Evolutionary conservation across 2,797 vertebrate species (phyloP).

Genomic region (Gastrophryne carolinensis): DNA sequence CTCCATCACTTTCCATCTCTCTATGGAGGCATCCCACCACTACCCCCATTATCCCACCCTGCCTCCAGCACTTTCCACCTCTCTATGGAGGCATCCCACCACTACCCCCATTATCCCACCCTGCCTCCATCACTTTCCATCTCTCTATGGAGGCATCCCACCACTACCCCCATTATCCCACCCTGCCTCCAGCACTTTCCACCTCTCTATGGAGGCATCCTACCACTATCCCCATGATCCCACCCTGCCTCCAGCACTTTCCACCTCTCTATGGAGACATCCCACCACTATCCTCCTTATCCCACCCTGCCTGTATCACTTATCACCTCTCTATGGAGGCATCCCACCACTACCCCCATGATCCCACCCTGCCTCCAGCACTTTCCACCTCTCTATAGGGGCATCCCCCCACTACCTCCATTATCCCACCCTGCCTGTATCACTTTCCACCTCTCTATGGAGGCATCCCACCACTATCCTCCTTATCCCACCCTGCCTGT

Average conservation of each 20-base stretch:
- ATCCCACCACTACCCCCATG: no score
- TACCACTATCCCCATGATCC: no score
- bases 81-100: neutral
- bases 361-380: neutral
- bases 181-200: no score
- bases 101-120: neutral
- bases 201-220: no score
- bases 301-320: neutral
- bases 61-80: neutral
- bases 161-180: no score
- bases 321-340: neutral
- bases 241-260: no score
- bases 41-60: neutral
- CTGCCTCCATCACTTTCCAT: neutral
- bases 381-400: neutral
- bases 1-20: neutral
- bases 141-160: neutral
- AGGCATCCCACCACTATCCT: neutral
- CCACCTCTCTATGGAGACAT: neutral
- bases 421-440: neutral
- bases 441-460: neutral
- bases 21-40: neutral
- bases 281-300: neutral
- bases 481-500: neutral
- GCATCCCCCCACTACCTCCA: neutral